Base-by-base conservation (phyloP, 2,888 invertebrate species). In the Phanerotoma sp. region DNA sequence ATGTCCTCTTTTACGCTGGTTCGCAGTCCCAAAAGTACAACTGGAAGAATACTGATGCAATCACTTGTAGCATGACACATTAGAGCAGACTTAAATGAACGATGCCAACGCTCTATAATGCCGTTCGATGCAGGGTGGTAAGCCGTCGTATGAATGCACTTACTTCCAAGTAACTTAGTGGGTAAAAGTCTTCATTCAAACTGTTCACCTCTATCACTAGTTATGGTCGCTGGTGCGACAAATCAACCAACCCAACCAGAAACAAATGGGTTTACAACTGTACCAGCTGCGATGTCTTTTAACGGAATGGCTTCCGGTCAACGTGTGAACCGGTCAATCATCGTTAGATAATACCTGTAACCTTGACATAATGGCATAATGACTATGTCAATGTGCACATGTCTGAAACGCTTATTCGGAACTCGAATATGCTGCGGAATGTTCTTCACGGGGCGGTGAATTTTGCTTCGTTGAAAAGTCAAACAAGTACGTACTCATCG, bases 1-100 rank as follows among this genome's bases (percentile, higher is more conserved):
- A 75, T 54, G 20, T 74, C 74, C 1, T 67, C 63, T 2, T 62
- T 47, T n/a, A 25, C 25, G 1, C 25, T 25, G 25, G 25, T 28
- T 32, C 68, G 52, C 15, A 69, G 57, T 15, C 65, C 67, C 5
- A 67, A 53, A 7, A 68, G 54, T 18, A 69, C 63, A 6, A 57
- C 54, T 2, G 70, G 66, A 3, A 69, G 59, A 2, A 48, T 37
- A 37, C 62, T 63, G 1, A 58, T 59, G 66, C 67, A 68, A n/a
- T 25, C 25, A 9, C 9, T 25, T 25, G 25, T 25, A 25, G 7
- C 46, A 50, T 65, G 64, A 47, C 62, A 66, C 20, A 52, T 61
- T 13, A 67, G 58, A 1, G 64, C 62, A 1, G 63, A 49, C 49
- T 66, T 65, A 6, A 65, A 44, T 15, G 62, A 60, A 0, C 63